Conservation (phyloP, 2,797 vertebrate genomes). For the Uromys caudimaculatus region DNA sequence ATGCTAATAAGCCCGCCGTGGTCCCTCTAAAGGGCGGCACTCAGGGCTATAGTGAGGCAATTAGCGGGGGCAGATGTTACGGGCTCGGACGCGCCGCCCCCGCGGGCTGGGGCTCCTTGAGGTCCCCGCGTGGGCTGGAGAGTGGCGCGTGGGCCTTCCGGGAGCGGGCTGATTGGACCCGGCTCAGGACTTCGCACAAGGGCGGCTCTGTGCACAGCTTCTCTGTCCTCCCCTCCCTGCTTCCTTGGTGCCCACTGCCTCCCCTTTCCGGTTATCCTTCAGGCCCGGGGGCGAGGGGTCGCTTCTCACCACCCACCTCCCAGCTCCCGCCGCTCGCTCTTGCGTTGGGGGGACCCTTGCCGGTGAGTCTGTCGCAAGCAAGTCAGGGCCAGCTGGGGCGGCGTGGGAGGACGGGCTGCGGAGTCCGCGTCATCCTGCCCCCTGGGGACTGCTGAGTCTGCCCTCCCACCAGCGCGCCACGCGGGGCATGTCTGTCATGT, state of each 20-base stretch:
- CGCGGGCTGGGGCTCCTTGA: background rate
- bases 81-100: background rate
- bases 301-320: background rate
- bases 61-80: slow-evolving; percentile 81
- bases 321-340: background rate
- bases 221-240: background rate
- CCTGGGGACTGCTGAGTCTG: background rate
- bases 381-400: background rate
- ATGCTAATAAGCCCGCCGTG: background rate
- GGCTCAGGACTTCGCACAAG: slow-evolving; percentile 49
- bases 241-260: slow-evolving; percentile 16
- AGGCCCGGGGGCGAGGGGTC: background rate
- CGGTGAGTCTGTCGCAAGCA: slow-evolving; percentile 1
- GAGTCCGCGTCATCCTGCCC: background rate
- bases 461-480: background rate
- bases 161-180: background rate
- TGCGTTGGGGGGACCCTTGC: slow-evolving; percentile 3
- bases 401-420: background rate
- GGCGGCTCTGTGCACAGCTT: slow-evolving; percentile 55
- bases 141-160: slow-evolving; percentile 61
- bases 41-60: slow-evolving; percentile 78
- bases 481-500: background rate
- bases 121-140: slow-evolving; percentile 51
- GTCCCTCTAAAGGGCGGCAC: slow-evolving; percentile 61
- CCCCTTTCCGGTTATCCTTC: slow-evolving; percentile 35